Evolutionary conservation across 2,113 vertebrate genomes (phyloP).

Genomic region (Eurystomus gularis): DNA sequence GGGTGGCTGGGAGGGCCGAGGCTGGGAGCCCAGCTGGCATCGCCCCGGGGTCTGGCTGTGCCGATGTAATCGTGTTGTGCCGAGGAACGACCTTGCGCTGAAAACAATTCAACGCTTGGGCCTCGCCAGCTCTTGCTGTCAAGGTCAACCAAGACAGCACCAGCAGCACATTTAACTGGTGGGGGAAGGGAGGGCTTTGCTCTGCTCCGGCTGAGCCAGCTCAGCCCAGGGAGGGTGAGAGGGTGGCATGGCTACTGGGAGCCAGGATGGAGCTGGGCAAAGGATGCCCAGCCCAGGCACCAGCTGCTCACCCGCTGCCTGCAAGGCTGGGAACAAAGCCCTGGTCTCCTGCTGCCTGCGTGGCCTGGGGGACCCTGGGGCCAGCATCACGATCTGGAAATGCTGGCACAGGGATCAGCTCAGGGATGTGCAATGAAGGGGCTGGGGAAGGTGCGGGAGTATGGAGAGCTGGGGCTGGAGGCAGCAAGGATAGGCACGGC

Average conservation of each 20-base stretch:
- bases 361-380: neutral
- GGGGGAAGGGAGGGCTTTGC: slow-evolving; percentile 35
- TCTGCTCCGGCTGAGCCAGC: rapidly evolving
- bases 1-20: neutral
- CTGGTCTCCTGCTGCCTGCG: neutral
- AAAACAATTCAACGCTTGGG: neutral
- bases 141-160: slow-evolving; percentile 24
- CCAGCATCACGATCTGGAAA: neutral
- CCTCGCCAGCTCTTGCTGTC: neutral
- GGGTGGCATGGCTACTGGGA: neutral
- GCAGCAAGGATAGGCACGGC: neutral
- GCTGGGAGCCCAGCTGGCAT: neutral
- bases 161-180: neutral
- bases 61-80: neutral
- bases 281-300: neutral
- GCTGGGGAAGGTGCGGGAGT: rapidly evolving
- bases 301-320: neutral
- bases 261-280: neutral
- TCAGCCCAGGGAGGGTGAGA: neutral
- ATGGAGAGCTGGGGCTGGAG: neutral
- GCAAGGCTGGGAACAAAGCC: neutral
- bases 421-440: rapidly evolving
- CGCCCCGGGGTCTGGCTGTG: neutral
- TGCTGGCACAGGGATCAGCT: neutral
- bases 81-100: neutral